phyloP scores from a whole-genome alignment of 2,797 vertebrate species.

The Typhlichthys eigenmanni region DNA sequence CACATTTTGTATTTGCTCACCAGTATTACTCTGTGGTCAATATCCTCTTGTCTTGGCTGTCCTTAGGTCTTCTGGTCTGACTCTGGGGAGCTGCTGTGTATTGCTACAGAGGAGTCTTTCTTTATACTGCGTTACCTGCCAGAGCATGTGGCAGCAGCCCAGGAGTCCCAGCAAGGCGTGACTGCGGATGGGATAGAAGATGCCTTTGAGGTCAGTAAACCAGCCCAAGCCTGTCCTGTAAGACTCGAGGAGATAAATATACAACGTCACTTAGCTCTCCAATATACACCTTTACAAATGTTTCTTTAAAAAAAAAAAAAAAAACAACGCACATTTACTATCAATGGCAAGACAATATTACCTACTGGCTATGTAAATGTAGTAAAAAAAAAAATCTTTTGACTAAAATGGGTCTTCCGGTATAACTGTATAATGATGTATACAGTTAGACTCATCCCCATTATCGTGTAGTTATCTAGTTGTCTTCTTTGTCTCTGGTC shows the following conservation, averaged over 20 bases:
- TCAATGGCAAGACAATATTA: too few relatives aligned
- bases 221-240: not conserved
- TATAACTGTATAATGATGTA: not conserved
- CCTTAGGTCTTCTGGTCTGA: conserved; percentile 94
- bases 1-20: too few relatives aligned
- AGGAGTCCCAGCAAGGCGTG: conserved; percentile 86
- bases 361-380: too few relatives aligned
- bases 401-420: not conserved
- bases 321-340: too few relatives aligned
- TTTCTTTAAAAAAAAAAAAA: too few relatives aligned
- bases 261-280: too few relatives aligned
- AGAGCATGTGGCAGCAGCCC: conserved; percentile 86
- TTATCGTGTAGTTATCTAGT: too few relatives aligned
- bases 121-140: conserved; percentile 90
- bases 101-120: conserved; percentile 92
- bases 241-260: too few relatives aligned
- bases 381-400: too few relatives aligned
- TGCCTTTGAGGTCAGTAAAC: conserved; percentile 84
- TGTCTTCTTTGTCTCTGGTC: not conserved
- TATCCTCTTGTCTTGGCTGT: not conserved
- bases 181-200: conserved; percentile 93
- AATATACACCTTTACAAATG: too few relatives aligned
- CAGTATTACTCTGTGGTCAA: too few relatives aligned
- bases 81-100: conserved; percentile 91
- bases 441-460: too few relatives aligned